phyloP scores from a whole-genome alignment of 1,140 invertebrate species.

The Neoseiulus cucumeris region DNA sequence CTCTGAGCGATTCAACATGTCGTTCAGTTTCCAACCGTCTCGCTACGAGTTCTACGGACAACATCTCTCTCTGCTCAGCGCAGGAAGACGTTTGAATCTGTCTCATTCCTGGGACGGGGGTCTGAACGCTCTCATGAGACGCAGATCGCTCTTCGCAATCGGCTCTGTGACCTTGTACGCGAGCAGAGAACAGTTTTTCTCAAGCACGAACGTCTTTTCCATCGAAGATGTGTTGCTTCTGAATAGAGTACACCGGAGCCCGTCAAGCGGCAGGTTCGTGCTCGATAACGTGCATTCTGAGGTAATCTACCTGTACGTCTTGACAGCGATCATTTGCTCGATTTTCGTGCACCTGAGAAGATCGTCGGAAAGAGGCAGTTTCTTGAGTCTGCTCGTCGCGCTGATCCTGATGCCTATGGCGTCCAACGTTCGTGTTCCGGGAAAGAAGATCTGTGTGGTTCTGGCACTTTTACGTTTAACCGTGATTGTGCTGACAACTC shows the following conservation, averaged over 20 bases:
- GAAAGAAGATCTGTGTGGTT: background rate
- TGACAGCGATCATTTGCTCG: background rate
- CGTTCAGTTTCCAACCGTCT: too few species aligned
- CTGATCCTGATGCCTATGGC: background rate
- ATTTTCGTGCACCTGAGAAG: background rate
- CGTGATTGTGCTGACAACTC: background rate
- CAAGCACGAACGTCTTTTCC: background rate
- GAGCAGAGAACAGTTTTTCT: background rate
- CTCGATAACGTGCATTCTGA: background rate
- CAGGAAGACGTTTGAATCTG: too few species aligned
- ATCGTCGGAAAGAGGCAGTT: background rate
- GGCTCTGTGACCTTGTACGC: too few species aligned
- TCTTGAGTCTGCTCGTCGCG: background rate
- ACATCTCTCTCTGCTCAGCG: too few species aligned
- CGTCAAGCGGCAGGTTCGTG: background rate
- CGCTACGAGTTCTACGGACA: too few species aligned
- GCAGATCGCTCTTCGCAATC: too few species aligned
- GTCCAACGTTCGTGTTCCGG: background rate
- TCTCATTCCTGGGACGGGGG: too few species aligned
- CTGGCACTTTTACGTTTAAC: background rate
- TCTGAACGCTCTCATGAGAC: too few species aligned
- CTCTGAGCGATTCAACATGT: too few species aligned
- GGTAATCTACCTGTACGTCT: background rate
- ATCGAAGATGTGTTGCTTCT: background rate
- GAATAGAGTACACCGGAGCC: background rate